Evolutionary conservation across 2,113 vertebrate species (phyloP), one percentile per base, ranked within the genome.

Genomic region (Otus sunia): DNA sequence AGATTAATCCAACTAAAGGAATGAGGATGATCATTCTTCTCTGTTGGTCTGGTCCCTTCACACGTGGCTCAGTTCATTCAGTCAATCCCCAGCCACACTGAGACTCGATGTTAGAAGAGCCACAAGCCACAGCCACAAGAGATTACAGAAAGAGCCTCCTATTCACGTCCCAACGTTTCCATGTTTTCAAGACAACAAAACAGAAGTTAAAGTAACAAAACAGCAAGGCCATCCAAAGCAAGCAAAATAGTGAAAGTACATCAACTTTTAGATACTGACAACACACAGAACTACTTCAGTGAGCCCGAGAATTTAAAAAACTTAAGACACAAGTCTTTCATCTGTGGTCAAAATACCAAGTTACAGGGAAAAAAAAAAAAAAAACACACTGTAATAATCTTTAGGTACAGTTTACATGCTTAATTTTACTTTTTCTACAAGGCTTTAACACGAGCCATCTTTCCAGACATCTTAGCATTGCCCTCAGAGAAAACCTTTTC

Each of bases 331-430:
- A 77, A 62, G 4, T 18, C 39, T 49, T 68, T 79, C 12, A 53
- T 21, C 56, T 50, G 13, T 32, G 17, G 49, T 41, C 50, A 95
- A 86, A 81, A 66, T 37, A 90, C 62, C 18, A 59, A 49, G 8
- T 12, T 36, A 84, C 3, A 19, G 6, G 5, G 30, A 4, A 6
- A 3, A 3, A 1, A 22, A 45, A 47, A 79, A n/a, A 3, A 1
- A 22, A 45, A 47, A 79, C 32, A 21, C 3, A 47, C 8, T 20
- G 7, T 2, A 47, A 9, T 41, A 59, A 45, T 34, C 50, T 55
- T 43, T 10, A 78, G 30, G 55, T 20, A 45, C 26, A 58, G 13
- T 32, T 64, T 92, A 49, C 29, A 30, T 13, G 10, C 36, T 80
- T 62, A 81, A 71, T 25, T 11, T 41, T 25, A n/a, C 7, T 67